Evolutionary conservation across 2,113 vertebrate genomes (phyloP).

Genomic region (Perccottus glenii): DNA sequence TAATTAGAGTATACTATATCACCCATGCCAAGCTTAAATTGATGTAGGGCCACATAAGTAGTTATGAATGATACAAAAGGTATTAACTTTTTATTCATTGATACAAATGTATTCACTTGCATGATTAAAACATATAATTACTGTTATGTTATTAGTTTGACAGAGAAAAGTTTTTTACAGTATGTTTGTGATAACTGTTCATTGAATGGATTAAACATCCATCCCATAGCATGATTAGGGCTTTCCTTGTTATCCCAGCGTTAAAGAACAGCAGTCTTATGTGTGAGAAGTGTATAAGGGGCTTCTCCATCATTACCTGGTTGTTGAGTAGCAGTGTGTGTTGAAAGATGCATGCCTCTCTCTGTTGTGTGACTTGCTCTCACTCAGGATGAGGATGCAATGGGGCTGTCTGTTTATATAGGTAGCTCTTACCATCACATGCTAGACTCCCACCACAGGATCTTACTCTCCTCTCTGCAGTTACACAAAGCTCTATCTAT

Average conservation of each 20-base stretch:
- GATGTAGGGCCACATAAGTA: too few relatives aligned
- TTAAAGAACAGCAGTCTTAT: background rate
- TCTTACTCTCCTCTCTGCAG: conserved; percentile 3
- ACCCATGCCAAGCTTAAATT: too few relatives aligned
- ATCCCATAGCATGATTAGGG: too few relatives aligned
- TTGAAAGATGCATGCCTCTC: conserved; percentile 42
- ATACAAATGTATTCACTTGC: too few relatives aligned
- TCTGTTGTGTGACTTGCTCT: conserved; percentile 45
- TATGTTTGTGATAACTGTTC: background rate
- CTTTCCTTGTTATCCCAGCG: background rate
- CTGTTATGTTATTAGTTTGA: too few relatives aligned
- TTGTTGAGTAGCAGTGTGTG: conserved; percentile 20
- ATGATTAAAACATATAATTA: too few relatives aligned
- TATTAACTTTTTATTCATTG: too few relatives aligned
- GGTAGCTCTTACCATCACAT: conserved; percentile 47
- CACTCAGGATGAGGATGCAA: conserved; percentile 60
- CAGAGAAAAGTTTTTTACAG: background rate
- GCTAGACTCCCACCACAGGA: conserved; percentile 31
- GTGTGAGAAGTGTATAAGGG: conserved; percentile 14
- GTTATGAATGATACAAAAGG: too few relatives aligned
- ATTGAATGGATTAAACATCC: too few relatives aligned
- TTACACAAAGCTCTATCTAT: conserved; percentile 19
- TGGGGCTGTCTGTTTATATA: conserved; percentile 64
- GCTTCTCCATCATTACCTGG: conserved; percentile 31
- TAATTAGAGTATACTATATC: too few relatives aligned